Evolutionary conservation across 2,113 vertebrate genomes (phyloP).

Genomic region (Hydrochoerus hydrochaeris): DNA sequence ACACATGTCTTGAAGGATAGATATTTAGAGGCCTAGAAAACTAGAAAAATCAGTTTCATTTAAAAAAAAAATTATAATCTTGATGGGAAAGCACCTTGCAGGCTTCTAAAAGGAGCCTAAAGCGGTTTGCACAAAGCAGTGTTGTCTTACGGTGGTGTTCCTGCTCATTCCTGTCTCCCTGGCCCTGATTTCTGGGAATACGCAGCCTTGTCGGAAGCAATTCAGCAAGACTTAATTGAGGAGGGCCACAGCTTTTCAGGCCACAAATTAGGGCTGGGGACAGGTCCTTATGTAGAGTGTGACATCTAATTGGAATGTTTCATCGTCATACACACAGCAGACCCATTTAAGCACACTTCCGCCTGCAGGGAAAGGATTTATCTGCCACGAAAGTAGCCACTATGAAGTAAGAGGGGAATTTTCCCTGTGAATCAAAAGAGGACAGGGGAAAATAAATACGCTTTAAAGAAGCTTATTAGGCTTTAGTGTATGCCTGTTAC

Average conservation of each 20-base stretch:
- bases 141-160: background rate
- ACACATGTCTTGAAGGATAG: background rate
- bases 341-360: conserved; percentile 56
- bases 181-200: conserved; percentile 61
- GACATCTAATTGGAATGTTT: conserved; percentile 66
- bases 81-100: background rate
- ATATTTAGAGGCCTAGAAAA: background rate
- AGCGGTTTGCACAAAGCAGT: background rate
- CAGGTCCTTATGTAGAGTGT: conserved; percentile 32
- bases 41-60: background rate
- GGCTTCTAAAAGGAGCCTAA: background rate
- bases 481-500: background rate
- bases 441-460: background rate
- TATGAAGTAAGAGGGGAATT: background rate
- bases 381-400: conserved; percentile 68
- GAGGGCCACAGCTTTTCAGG: conserved; percentile 41
- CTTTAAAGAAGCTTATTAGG: conserved; percentile 3
- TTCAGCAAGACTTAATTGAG: conserved; percentile 35
- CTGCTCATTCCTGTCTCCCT: background rate
- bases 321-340: conserved; percentile 75
- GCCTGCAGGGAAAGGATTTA: conserved; percentile 63
- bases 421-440: conserved; percentile 58
- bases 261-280: conserved; percentile 58
- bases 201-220: background rate
- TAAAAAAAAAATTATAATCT: background rate